Percentiles rank a stretch among this genome's conserved stretches.
Evolutionary conservation across 2,888 invertebrate species (phyloP).

Genomic region (Pyralis farinalis): DNA sequence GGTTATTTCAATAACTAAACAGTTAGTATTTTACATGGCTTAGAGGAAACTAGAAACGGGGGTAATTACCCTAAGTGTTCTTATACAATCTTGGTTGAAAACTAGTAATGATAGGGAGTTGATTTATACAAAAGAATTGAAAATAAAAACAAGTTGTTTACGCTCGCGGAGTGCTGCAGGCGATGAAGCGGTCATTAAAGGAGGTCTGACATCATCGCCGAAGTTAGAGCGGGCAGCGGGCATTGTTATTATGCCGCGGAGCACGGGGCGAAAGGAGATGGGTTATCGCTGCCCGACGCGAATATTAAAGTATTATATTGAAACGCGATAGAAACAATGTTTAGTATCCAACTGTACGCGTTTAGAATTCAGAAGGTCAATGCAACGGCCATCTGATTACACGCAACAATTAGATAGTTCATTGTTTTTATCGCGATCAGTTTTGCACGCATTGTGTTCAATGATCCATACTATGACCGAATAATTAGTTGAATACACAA

Average conservation of each 20-base stretch:
- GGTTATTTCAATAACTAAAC: slow-evolving; percentile 49
- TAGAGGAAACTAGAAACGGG: slow-evolving; percentile 26
- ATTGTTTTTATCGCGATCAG: slow-evolving; percentile 56
- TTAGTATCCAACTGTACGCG: slow-evolving; percentile 29
- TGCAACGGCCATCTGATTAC: slow-evolving; percentile 54
- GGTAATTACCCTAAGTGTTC: slow-evolving; percentile 24
- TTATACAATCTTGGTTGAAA: slow-evolving; percentile 24
- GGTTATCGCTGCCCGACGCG: slow-evolving; percentile 53
- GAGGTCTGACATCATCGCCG: slow-evolving; percentile 75
- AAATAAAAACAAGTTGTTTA: slow-evolving; percentile 34
- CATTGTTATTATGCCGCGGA: slow-evolving; percentile 61
- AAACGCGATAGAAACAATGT: slow-evolving; percentile 40
- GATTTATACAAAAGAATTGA: slow-evolving; percentile 30
- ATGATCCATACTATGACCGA: slow-evolving; percentile 42
- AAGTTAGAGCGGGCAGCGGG: slow-evolving; percentile 49
- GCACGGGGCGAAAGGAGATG: slow-evolving; percentile 56
- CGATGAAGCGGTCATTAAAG: slow-evolving; percentile 55
- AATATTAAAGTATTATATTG: slow-evolving; percentile 58
- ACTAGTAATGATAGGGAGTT: slow-evolving; percentile 31
- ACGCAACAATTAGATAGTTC: slow-evolving; percentile 50
- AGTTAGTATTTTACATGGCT: slow-evolving; percentile 34
- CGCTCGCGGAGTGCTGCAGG: slow-evolving; percentile 58
- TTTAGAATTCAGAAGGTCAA: slow-evolving; percentile 58
- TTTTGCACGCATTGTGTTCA: slow-evolving; percentile 59
- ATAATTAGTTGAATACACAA: slow-evolving; percentile 27